Conservation (phyloP, 1,140 invertebrate genomes). For the Aporrectodea caliginosa region DNA sequence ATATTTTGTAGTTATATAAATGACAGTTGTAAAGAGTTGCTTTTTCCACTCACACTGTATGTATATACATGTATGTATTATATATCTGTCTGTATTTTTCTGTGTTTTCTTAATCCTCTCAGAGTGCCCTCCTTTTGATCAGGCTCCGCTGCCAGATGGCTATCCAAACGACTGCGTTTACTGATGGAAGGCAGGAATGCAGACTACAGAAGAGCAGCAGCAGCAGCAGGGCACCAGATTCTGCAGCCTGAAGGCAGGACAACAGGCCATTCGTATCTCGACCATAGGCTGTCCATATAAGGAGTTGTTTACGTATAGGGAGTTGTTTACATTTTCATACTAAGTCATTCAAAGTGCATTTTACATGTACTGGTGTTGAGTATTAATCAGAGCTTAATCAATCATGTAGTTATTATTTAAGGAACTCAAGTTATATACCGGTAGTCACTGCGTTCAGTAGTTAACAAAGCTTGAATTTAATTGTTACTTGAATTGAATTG, state of each 20-base stretch:
- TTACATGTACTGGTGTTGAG: too few relatives aligned
- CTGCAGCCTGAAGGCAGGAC: not conserved
- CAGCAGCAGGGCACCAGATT: not conserved
- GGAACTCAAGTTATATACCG: too few relatives aligned
- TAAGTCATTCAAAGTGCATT: too few relatives aligned
- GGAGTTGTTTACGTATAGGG: not conserved
- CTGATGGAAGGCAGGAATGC: not conserved
- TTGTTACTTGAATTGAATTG: too few relatives aligned
- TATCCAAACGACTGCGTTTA: not conserved
- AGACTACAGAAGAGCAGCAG: too few relatives aligned
- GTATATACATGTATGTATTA: not conserved
- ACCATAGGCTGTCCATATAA: not conserved
- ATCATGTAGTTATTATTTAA: too few relatives aligned
- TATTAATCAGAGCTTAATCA: too few relatives aligned
- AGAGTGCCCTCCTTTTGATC: not conserved
- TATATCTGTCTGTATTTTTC: not conserved
- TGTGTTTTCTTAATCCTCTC: not conserved
- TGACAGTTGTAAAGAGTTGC: not conserved
- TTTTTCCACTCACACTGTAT: not conserved
- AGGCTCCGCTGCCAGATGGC: not conserved
- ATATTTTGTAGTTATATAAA: not conserved
- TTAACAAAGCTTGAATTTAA: too few relatives aligned
- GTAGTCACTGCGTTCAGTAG: too few relatives aligned
- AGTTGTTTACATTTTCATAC: not conserved
- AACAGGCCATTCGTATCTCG: not conserved